Conservation (phyloP, 64 coral and sea anemone species). For the Montipora sp. region DNA sequence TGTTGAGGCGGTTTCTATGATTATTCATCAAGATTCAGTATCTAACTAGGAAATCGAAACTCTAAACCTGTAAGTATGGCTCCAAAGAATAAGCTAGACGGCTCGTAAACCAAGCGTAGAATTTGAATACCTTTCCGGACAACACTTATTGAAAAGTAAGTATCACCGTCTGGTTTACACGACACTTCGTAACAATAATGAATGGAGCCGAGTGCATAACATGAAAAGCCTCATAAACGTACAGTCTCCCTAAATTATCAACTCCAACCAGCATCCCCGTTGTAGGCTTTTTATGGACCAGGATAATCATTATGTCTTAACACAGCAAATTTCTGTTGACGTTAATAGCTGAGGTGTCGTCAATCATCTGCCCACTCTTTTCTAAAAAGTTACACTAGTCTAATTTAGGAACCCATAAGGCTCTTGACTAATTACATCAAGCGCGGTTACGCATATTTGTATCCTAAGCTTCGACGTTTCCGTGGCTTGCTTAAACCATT, state of each 20-base stretch:
- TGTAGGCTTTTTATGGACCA: not conserved
- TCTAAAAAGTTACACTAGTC: not conserved
- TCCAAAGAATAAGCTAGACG: no score
- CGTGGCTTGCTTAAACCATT: not conserved
- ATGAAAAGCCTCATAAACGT: not conserved
- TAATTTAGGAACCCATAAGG: not conserved
- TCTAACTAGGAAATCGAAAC: no score
- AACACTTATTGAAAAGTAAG: no score
- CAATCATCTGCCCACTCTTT: not conserved
- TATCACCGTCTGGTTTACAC: not conserved
- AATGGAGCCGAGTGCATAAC: no score
- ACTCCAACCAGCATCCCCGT: not conserved
- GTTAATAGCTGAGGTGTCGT: not conserved
- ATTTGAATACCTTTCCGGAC: no score
- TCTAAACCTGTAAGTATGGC: no score
- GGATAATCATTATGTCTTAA: not conserved
- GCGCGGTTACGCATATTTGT: not conserved
- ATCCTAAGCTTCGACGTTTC: conserved; percentile 4
- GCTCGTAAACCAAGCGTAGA: no score
- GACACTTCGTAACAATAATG: not conserved
- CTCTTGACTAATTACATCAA: no score
- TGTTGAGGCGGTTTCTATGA: no score
- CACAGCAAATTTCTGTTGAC: not conserved
- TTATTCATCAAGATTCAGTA: no score
- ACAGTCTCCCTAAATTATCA: not conserved